Percentiles rank a stretch among this genome's conserved stretches.
Conservation (phyloP, 92 coral and sea anemone species). For the Umimayanthus kanabou region DNA sequence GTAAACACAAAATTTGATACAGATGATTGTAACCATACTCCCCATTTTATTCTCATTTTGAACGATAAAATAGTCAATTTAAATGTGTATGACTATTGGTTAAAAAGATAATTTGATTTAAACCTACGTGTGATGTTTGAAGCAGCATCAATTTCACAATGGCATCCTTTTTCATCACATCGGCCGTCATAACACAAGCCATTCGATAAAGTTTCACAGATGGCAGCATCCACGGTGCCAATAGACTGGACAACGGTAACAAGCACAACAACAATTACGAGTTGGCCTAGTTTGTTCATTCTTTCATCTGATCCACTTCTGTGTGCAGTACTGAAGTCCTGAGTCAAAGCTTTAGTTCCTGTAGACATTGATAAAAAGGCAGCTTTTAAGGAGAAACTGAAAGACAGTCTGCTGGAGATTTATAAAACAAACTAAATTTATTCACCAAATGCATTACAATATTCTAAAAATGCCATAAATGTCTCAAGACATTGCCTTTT, state of each 20-base stretch:
- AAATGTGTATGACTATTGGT: neutral
- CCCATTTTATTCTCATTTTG: too few species aligned
- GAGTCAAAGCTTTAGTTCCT: neutral
- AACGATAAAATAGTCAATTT: neutral
- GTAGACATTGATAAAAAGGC: neutral
- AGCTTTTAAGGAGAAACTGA: too few species aligned
- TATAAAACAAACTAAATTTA: too few species aligned
- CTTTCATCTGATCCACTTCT: neutral
- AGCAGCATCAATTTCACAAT: neutral
- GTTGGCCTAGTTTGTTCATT: neutral
- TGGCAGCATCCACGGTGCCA: neutral
- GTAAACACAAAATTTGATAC: too few species aligned
- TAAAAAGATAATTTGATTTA: too few species aligned
- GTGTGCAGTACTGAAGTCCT: neutral
- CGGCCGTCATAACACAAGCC: neutral
- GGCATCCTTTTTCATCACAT: neutral
- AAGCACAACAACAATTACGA: neutral
- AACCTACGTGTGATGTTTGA: neutral
- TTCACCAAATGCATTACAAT: too few species aligned
- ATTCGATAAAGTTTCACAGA: neutral
- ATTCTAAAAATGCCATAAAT: too few species aligned
- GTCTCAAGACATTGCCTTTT: too few species aligned
- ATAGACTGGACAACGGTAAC: neutral
- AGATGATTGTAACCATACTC: too few species aligned
- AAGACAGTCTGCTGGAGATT: too few species aligned